A percentile compares a stretch with the other conserved stretches of the same genome.
These are phyloP conservation scores for Athalia circularis DNA, from an alignment of 2,888 invertebrate genomes.

Conservation along the genomic window DNA sequence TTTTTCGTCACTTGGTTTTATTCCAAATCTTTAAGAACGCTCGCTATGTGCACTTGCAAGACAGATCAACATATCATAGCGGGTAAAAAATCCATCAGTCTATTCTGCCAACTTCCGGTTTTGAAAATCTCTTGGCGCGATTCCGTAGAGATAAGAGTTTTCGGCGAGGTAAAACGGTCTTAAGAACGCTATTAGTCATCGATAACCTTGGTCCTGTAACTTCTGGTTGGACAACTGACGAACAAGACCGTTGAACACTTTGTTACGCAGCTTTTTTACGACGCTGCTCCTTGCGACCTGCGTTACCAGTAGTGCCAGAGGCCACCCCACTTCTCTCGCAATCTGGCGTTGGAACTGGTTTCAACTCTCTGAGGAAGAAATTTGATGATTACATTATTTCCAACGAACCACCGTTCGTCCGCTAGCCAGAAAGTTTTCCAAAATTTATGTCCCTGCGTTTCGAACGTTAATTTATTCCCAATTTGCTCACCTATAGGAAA, in stretches of 20 bases:
- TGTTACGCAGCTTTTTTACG: conserved; percentile 83
- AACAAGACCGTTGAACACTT: conserved; percentile 65
- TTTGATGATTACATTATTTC: not conserved
- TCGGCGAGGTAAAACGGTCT: conserved; percentile 67
- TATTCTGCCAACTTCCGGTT: conserved; percentile 30
- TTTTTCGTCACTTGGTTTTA: too few relatives aligned
- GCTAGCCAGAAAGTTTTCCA: not conserved
- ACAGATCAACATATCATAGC: not conserved
- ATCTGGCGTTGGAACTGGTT: conserved; percentile 78
- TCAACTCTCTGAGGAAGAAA: conserved; percentile 79
- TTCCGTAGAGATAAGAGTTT: conserved; percentile 63
- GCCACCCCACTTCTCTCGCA: conserved; percentile 64
- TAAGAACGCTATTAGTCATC: conserved; percentile 66
- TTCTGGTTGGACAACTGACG: conserved; percentile 55
- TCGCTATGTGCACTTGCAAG: not conserved
- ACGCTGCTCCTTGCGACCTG: conserved; percentile 77
- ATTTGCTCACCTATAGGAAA: conserved; percentile 76
- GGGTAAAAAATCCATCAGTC: conserved; percentile 25
- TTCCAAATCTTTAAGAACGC: not conserved
- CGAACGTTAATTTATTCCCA: conserved; percentile 8
- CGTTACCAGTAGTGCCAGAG: conserved; percentile 53
- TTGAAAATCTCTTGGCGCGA: conserved; percentile 51
- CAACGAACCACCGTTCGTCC: not conserved
- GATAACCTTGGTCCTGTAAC: conserved; percentile 63
- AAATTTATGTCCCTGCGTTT: too few relatives aligned